Evolutionary conservation across 2,888 invertebrate genomes (phyloP), one percentile per base, ranked within the genome.

Genomic region (Lithosia quadra): DNA sequence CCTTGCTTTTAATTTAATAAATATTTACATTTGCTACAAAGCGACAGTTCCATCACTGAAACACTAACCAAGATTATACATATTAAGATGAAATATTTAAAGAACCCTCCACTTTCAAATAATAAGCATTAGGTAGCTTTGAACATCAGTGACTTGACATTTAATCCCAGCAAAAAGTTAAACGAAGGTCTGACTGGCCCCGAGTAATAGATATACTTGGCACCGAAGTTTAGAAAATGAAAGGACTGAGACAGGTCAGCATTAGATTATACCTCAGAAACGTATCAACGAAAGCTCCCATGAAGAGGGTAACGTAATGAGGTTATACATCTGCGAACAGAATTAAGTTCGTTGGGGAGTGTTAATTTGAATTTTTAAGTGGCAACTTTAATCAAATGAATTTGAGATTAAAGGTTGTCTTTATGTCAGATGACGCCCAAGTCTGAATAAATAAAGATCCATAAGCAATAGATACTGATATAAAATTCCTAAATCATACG

Each of bases 241-340:
- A 74, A 76, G 80, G 78, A 76, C 73, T 72, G 72, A 78, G 75
- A 81, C 74, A 80, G 86, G 87, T 83, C 87, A 79, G 86, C 81
- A 84, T 90, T 88, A 88, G 87, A 89, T 90, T 89, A 89, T 86
- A 84, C 82, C 85, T 84, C 78, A 71, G 80, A 84, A 87, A 87
- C 84, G 84, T 87, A 89, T 89, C 86, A 88, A 81, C 78, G 78
- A 87, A 89, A 90, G 86, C 88, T 85, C 76, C 81, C 82, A 82
- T 90, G 89, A 91, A 88, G 87, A 91, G 91, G 91, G 91, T 89
- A 87, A 81, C 79, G 83, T 89, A 91, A 92, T 88, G 85, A 91
- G 84, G 87, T 91, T 90, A 90, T 88, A 89, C 84, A 86, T 89
- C 90, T 86, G 81, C 85, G 82, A 88, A 78, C 68, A 75, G 80